Conservation (phyloP, 35 echinoderm and acorn worm species). For the Apostichopus parvimensis region DNA sequence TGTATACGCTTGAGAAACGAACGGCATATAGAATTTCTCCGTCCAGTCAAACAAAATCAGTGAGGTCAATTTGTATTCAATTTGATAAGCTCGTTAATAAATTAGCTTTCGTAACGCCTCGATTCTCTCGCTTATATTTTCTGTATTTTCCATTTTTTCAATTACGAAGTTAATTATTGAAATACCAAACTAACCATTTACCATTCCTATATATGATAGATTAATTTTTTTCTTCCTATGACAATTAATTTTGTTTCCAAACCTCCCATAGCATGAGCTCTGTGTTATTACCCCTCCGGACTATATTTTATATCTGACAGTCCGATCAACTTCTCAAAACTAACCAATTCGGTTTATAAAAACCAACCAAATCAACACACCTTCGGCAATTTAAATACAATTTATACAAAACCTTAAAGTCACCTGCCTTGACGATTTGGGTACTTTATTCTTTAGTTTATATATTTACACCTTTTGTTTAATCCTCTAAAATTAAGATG, state of each 20-base stretch:
- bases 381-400: slow-evolving; percentile 2
- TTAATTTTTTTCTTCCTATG: not conserved
- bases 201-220: no score
- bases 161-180: no score
- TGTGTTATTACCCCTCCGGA: not conserved
- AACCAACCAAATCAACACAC: not conserved
- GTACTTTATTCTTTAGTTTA: not conserved
- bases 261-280: not conserved
- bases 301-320: not conserved
- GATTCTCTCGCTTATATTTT: no score
- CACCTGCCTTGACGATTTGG: not conserved
- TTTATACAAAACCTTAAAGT: not conserved
- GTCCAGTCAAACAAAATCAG: no score
- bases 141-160: no score
- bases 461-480: not conserved
- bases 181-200: no score
- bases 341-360: not conserved
- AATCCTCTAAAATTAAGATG: slow-evolving; percentile 1
- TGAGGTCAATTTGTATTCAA: no score
- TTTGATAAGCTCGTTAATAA: no score
- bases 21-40: no score
- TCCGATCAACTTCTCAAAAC: not conserved
- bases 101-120: no score
- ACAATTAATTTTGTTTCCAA: not conserved
- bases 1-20: no score